These are phyloP conservation scores for Nannoperca australis DNA, from an alignment of 2,797 vertebrate genomes.

Conservation along the genomic window DNA sequence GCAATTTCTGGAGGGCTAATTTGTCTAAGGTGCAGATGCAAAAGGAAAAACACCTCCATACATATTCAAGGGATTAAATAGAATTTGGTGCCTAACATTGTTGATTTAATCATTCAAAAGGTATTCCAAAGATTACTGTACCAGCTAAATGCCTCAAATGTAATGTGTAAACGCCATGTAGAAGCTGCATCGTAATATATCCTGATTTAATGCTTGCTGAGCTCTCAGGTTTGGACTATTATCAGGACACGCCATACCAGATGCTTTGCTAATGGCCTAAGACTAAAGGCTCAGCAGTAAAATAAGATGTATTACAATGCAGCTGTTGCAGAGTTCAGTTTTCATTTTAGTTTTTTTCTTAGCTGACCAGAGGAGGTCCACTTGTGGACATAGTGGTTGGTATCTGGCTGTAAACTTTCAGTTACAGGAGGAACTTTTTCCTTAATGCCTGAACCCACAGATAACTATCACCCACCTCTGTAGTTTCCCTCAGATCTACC, in stretches of 20 bases:
- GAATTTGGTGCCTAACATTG: neutral
- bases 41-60: conserved; percentile 6
- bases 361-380: conserved; percentile 1
- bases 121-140: conserved; percentile 1
- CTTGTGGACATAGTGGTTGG: neutral
- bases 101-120: conserved; percentile 34
- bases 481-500: neutral
- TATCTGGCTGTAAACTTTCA: neutral
- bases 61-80: neutral
- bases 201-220: conserved; percentile 62
- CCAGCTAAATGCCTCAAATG: conserved; percentile 17
- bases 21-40: conserved; percentile 24
- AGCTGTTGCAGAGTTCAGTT: conserved; percentile 42
- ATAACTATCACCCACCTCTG: neutral
- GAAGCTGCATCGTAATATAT: conserved; percentile 45
- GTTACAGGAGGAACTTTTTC: neutral
- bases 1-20: conserved; percentile 14
- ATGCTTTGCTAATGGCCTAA: conserved; percentile 64
- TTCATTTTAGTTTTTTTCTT: conserved; percentile 6
- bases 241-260: conserved; percentile 51
- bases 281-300: conserved; percentile 60
- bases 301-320: conserved; percentile 55
- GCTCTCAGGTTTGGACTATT: conserved; percentile 41
- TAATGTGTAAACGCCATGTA: conserved; percentile 19
- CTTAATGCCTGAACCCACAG: neutral